A percentile compares a stretch with the other conserved stretches of the same genome.
phyloP scores from a whole-genome alignment of 2,888 invertebrate genomes.

The Mythimna loreyi region DNA sequence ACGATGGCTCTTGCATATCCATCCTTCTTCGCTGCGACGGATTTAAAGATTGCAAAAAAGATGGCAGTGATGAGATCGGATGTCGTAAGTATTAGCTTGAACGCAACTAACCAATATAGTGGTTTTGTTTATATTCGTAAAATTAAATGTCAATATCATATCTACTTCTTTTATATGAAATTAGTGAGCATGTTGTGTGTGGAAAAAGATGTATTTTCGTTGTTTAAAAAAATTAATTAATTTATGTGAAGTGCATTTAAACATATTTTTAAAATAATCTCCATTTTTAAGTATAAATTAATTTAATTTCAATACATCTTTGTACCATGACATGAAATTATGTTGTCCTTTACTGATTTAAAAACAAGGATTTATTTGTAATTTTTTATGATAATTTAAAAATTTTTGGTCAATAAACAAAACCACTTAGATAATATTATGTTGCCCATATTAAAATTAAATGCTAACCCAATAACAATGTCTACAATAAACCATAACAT shows the following conservation, averaged over 20 bases:
- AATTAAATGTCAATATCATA: not conserved
- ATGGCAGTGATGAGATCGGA: constrained; percentile 91
- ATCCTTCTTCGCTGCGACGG: constrained; percentile 93
- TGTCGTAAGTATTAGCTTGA: constrained; percentile 90
- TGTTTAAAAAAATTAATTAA: not conserved
- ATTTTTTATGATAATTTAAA: not conserved
- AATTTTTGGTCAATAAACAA: constrained; percentile 34
- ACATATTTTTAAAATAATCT: not conserved
- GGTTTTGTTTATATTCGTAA: constrained; percentile 47
- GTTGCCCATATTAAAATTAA: constrained; percentile 49
- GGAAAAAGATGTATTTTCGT: not conserved
- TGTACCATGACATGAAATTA: not conserved
- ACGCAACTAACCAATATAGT: constrained; percentile 45
- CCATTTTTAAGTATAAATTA: not conserved
- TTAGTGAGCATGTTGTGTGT: not conserved
- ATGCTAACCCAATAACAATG: constrained; percentile 61
- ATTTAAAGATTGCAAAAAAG: constrained; percentile 93
- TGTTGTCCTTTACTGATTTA: not conserved
- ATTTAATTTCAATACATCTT: not conserved
- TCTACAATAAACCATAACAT: constrained; percentile 56
- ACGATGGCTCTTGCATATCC: constrained; percentile 94
- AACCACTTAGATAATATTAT: constrained; percentile 47
- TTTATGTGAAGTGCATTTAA: too few relatives aligned
- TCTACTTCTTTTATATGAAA: not conserved
- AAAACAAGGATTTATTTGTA: not conserved